Conservation (phyloP, 2,888 invertebrate species). For the Phlogophora meticulosa region DNA sequence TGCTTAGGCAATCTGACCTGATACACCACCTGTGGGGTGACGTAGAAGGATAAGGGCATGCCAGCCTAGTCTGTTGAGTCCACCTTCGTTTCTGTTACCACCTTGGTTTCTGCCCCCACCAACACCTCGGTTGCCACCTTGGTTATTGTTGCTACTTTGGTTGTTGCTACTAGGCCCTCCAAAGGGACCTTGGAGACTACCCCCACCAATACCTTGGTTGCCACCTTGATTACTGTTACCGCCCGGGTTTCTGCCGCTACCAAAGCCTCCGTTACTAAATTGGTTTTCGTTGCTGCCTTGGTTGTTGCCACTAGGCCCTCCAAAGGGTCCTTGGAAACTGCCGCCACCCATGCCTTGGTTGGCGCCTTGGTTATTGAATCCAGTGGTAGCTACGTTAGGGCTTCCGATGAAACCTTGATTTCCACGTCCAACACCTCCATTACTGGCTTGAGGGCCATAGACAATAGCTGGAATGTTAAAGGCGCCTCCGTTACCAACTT, state of each 20-base stretch:
- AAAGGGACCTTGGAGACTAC: neutral
- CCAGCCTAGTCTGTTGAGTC: no score
- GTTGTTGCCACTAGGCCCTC: neutral
- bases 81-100: no score
- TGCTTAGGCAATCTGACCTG: neutral
- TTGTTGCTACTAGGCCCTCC: neutral
- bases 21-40: neutral
- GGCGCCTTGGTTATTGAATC: no score
- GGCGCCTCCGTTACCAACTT: neutral
- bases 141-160: neutral
- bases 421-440: no score
- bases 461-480: no score
- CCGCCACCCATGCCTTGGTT: neutral
- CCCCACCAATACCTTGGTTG: neutral
- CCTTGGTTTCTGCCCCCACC: neutral
- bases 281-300: neutral
- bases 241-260: neutral
- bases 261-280: neutral
- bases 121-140: neutral
- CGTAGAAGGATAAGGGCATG: neutral
- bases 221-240: no score
- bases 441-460: no score
- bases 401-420: no score
- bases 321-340: neutral
- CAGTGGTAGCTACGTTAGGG: no score